Conservation (phyloP, 2,888 invertebrate genomes). For the Perizoma affinitatum region DNA sequence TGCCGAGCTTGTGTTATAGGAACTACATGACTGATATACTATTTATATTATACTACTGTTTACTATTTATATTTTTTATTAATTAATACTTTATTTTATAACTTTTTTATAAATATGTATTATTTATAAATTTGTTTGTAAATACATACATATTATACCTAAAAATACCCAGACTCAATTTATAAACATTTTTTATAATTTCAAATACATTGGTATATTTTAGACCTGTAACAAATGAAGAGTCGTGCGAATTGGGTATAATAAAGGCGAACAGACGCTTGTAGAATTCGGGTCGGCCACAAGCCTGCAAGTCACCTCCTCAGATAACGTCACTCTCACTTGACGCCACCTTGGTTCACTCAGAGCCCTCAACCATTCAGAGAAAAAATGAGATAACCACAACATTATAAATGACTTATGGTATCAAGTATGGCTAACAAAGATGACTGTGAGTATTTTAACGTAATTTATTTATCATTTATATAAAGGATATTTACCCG, state of each 20-base stretch:
- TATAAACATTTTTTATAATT: too few relatives aligned
- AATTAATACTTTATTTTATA: too few relatives aligned
- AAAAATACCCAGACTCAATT: too few relatives aligned
- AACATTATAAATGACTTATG: constrained; percentile 46
- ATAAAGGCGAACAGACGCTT: constrained; percentile 68
- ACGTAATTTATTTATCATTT: constrained; percentile 30
- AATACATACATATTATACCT: too few relatives aligned
- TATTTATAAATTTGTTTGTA: too few relatives aligned
- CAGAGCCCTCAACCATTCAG: constrained; percentile 47
- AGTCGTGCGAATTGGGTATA: constrained; percentile 54
- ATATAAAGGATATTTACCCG: background rate
- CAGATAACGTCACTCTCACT: constrained; percentile 76
- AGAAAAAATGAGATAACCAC: constrained; percentile 57
- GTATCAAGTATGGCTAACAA: constrained; percentile 32
- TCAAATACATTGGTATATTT: too few relatives aligned
- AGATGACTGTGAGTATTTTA: constrained; percentile 22
- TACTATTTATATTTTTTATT: too few relatives aligned
- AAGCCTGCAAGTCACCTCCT: constrained; percentile 53
- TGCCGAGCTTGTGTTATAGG: too few relatives aligned
- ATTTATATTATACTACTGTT: too few relatives aligned
- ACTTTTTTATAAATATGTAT: too few relatives aligned
- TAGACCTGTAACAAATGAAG: constrained; percentile 4
- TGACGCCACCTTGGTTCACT: constrained; percentile 58
- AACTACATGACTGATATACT: too few relatives aligned
- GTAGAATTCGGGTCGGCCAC: constrained; percentile 54